These are phyloP conservation scores for Entomobrya proxima DNA, from an alignment of 2,888 invertebrate genomes.

Conservation along the genomic window DNA sequence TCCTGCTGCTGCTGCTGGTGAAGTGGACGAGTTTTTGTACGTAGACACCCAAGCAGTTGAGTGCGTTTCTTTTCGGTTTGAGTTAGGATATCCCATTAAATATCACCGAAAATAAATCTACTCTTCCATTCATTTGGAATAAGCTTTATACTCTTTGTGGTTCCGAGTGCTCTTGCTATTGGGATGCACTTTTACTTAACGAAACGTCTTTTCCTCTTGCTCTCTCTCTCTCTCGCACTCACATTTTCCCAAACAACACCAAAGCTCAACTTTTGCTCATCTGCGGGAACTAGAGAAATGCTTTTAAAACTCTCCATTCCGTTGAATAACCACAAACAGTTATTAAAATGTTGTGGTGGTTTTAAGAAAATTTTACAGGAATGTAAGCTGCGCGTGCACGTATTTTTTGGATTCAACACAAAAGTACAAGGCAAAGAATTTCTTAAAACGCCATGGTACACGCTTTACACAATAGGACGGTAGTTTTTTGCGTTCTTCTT, in stretches of 20 bases:
- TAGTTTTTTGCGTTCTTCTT: neutral
- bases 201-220: slow-evolving; percentile 24
- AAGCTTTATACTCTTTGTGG: slow-evolving; percentile 53
- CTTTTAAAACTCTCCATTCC: slow-evolving; percentile 42
- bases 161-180: neutral
- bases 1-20: neutral
- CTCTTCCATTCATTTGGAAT: slow-evolving; percentile 67
- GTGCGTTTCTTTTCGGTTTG: neutral
- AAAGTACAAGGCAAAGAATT: neutral
- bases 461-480: neutral
- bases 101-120: slow-evolving; percentile 62
- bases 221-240: neutral
- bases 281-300: neutral
- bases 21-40: neutral
- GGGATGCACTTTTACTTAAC: slow-evolving; percentile 19
- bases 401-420: neutral
- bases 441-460: neutral
- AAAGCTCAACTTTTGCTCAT: neutral
- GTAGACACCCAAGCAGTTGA: neutral
- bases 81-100: slow-evolving; percentile 56
- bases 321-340: slow-evolving; percentile 40
- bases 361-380: neutral
- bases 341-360: neutral
- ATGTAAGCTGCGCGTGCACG: no score
- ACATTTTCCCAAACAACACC: neutral